Percentiles rank a stretch among this genome's conserved stretches.
Conservation (phyloP, 2,797 vertebrate genomes). For the Odontamblyopus rebecca region DNA sequence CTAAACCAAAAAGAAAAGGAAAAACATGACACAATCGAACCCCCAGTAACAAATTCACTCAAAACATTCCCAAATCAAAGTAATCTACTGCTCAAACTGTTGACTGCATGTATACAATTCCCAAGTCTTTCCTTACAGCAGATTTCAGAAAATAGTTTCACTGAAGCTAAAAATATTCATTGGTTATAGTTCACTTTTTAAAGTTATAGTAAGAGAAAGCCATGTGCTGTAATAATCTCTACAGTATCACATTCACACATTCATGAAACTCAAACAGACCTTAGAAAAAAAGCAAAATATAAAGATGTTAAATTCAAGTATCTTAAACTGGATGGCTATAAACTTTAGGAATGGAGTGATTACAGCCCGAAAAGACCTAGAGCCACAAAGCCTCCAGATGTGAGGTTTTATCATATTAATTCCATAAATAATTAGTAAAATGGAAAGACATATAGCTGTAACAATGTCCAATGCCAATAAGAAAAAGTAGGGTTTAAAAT, state of each 20-base stretch:
- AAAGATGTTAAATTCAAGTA: slow-evolving; percentile 77
- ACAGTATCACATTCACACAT: slow-evolving; percentile 70
- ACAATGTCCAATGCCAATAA: slow-evolving; percentile 63
- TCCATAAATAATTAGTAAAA: slow-evolving; percentile 39
- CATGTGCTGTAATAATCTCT: slow-evolving; percentile 65
- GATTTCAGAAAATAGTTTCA: slow-evolving; percentile 41
- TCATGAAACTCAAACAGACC: slow-evolving; percentile 60
- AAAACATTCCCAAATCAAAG: slow-evolving; percentile 42
- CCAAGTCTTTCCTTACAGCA: slow-evolving; percentile 32
- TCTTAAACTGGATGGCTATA: slow-evolving; percentile 69
- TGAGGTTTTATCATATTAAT: slow-evolving; percentile 41
- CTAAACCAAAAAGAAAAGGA: slow-evolving; percentile 54
- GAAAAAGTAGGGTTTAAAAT: slow-evolving; percentile 65
- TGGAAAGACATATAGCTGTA: slow-evolving; percentile 56
- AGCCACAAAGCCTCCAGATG: slow-evolving; percentile 41
- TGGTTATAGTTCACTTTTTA: slow-evolving; percentile 54
- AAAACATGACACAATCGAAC: slow-evolving; percentile 45
- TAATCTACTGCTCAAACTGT: slow-evolving; percentile 39
- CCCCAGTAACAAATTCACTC: slow-evolving; percentile 48
- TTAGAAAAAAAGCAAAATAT: slow-evolving; percentile 33
- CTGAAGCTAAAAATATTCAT: slow-evolving; percentile 47
- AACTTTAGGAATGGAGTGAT: slow-evolving; percentile 69
- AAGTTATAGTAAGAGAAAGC: slow-evolving; percentile 36
- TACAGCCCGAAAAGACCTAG: slow-evolving; percentile 54
- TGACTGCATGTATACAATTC: slow-evolving; percentile 55